These are phyloP conservation scores for Lampris incognitus DNA, from an alignment of 2,113 vertebrate genomes.

Conservation along the genomic window DNA sequence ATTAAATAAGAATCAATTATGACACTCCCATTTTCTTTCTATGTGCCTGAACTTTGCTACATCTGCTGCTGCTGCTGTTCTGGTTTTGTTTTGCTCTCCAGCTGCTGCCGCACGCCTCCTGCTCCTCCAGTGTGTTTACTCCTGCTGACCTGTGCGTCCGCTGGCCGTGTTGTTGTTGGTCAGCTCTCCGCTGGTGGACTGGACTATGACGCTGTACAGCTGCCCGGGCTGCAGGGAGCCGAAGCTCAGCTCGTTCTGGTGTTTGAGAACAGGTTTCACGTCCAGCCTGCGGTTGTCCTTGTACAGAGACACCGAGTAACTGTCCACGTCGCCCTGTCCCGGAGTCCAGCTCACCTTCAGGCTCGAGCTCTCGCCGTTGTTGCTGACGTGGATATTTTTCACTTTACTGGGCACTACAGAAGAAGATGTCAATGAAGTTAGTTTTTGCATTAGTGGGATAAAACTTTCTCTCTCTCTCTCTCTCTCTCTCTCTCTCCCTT, in stretches of 20 bases:
- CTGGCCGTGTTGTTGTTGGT: slow-evolving; percentile 84
- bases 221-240: slow-evolving; percentile 89
- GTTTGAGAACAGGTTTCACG: slow-evolving; percentile 84
- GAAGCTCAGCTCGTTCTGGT: slow-evolving; percentile 85
- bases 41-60: no score
- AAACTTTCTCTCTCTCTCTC: no score
- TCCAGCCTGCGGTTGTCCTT: slow-evolving; percentile 77
- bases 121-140: no score
- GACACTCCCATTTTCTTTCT: no score
- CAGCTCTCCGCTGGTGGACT: slow-evolving; percentile 88
- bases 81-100: no score
- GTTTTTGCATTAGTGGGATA: no score
- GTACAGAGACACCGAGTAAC: slow-evolving; percentile 86
- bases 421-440: not conserved
- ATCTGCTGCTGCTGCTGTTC: no score
- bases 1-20: no score
- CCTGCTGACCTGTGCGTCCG: slow-evolving; percentile 87
- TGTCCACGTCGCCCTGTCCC: slow-evolving; percentile 91
- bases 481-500: no score
- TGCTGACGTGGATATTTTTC: slow-evolving; percentile 90
- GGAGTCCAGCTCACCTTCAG: slow-evolving; percentile 92
- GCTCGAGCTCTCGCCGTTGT: slow-evolving; percentile 86
- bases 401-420: slow-evolving; percentile 91
- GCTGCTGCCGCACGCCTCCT: no score
- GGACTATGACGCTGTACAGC: slow-evolving; percentile 85